Base-by-base conservation (phyloP, 1,140 invertebrate species). In the Drosophila hydei region DNA sequence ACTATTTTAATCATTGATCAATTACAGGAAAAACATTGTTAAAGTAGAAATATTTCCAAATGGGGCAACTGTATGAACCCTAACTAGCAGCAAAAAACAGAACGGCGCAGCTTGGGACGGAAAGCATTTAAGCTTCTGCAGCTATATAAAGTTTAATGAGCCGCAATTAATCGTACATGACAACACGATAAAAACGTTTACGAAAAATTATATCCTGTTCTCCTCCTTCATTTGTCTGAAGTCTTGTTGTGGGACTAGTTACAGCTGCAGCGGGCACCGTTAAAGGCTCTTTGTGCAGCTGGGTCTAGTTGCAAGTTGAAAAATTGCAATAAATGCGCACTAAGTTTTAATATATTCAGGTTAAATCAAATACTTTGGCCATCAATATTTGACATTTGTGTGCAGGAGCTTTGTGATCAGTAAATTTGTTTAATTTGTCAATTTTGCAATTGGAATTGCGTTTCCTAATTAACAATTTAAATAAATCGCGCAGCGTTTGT, bases 401-500 rank as follows among this genome's bases (percentile, higher is more conserved):
- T n/a, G 19, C 7, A 42, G 3, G 27, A 36, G 9, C 0, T 47
- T 50, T 50, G 18, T 42, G 60, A 70, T 64, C 60, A 42, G n/a
- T 50, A 67, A 52, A 59, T 72, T 59, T 67, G 48, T 72, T 72
- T 60, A 70, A 59, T 72, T 75, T 67, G 70, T 70, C 77, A 87
- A 75, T 76, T 59, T 72, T 64, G 73, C 62, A 71, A 73, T 67
- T 75, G 77, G 70, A 75, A 88, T 87, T 87, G 79, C 67, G 67
- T 81, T 88, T 88, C 78, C 87, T 90, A 90, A 90, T 90, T 90
- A 90, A 90, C 87, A 90, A 90, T 90, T 90, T 88, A 90, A 90
- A 90, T 90, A 90, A 90, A 87, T 87, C 83, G 83, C 65, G 36
- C 45, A 70, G 50, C 65, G 60, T 83, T 90, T 77, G 76, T 72